phyloP scores from a whole-genome alignment of 2,888 invertebrate species.

The Dryadula phaetusa region DNA sequence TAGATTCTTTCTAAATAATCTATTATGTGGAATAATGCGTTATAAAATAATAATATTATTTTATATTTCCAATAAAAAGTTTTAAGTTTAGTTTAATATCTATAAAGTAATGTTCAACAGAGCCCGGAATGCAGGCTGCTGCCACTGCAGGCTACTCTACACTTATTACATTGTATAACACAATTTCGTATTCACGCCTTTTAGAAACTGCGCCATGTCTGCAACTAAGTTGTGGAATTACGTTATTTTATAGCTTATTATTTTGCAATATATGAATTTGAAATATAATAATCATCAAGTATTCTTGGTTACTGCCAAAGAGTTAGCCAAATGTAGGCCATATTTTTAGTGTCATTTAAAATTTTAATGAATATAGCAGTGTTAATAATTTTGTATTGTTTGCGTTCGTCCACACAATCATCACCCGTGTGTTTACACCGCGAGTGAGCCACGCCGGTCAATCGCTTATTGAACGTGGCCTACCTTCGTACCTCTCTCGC shows the following conservation, averaged over 20 bases:
- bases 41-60: too few relatives aligned
- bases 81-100: too few relatives aligned
- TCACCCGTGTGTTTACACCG: background rate
- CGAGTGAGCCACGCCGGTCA: background rate
- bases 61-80: too few relatives aligned
- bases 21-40: too few relatives aligned
- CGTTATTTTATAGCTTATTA: slow-evolving; percentile 5
- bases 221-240: background rate
- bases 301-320: background rate
- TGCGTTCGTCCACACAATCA: background rate
- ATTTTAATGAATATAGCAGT: too few relatives aligned
- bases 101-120: too few relatives aligned
- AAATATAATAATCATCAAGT: background rate
- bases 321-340: background rate
- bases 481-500: slow-evolving; percentile 3
- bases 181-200: background rate
- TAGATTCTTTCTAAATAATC: too few relatives aligned
- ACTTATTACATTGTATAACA: background rate
- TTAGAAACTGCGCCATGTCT: background rate
- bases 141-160: background rate
- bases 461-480: background rate
- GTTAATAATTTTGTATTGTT: too few relatives aligned
- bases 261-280: background rate
- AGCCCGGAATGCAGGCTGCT: too few relatives aligned
- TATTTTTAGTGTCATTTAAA: background rate